Evolutionary conservation across 2,888 invertebrate genomes (phyloP).

Genomic region (Patella ulyssiponensis): DNA sequence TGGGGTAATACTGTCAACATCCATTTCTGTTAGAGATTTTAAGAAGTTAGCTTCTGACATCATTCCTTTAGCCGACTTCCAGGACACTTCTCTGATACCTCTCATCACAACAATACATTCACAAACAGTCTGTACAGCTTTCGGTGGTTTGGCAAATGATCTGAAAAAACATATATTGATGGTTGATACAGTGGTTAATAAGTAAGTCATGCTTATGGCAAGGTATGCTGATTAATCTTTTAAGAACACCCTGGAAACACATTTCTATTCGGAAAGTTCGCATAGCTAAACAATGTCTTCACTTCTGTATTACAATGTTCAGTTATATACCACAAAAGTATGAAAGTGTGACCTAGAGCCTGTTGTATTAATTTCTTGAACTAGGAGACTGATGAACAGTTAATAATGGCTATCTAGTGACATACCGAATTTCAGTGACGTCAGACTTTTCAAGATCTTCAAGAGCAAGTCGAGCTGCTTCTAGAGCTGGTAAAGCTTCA

Average conservation of each 20-base stretch:
- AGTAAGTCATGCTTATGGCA: too few relatives aligned
- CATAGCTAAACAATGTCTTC: too few relatives aligned
- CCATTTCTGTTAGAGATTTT: slow-evolving; percentile 86
- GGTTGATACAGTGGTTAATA: too few relatives aligned
- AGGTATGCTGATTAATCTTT: too few relatives aligned
- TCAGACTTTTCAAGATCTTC: slow-evolving; percentile 89
- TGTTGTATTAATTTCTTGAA: neutral
- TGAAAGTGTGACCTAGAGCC: neutral
- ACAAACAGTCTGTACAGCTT: slow-evolving; percentile 89
- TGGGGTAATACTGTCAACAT: slow-evolving; percentile 75
- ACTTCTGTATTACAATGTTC: too few relatives aligned
- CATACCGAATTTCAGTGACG: slow-evolving; percentile 85
- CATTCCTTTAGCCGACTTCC: slow-evolving; percentile 93
- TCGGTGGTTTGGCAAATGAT: slow-evolving; percentile 92
- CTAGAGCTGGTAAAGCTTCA: slow-evolving; percentile 88
- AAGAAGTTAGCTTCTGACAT: slow-evolving; percentile 93
- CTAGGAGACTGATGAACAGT: too few relatives aligned
- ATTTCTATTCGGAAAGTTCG: too few relatives aligned
- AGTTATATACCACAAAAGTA: neutral
- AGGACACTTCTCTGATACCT: slow-evolving; percentile 86
- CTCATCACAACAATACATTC: slow-evolving; percentile 91
- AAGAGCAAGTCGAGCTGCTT: slow-evolving; percentile 85
- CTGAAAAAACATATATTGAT: slow-evolving; percentile 68
- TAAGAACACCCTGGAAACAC: too few relatives aligned
- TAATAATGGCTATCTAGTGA: neutral